phyloP scores from a whole-genome alignment of 2,113 vertebrate genomes.

The Tretioscincus oriximinensis region DNA sequence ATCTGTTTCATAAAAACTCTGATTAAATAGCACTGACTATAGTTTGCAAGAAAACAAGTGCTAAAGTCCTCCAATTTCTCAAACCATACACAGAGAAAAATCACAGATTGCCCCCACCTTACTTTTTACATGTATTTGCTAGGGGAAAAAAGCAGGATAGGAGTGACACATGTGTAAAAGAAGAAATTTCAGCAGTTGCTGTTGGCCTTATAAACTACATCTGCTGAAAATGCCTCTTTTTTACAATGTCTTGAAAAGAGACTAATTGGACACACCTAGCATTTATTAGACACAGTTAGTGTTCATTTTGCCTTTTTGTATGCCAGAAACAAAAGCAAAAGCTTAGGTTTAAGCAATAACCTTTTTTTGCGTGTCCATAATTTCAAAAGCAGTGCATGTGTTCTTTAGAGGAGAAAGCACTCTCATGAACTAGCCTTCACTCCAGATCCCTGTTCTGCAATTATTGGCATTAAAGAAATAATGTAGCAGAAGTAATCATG shows the following conservation, averaged over 20 bases:
- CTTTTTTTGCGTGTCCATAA: not conserved
- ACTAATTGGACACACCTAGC: no score
- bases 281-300: no score
- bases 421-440: slow-evolving; percentile 13
- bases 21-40: not conserved
- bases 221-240: no score
- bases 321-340: no score
- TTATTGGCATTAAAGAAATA: slow-evolving; percentile 12
- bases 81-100: not conserved
- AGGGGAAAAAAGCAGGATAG: no score
- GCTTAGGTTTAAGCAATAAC: not conserved
- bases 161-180: no score
- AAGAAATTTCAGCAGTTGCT: no score
- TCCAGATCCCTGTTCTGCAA: not conserved
- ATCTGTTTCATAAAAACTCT: not conserved
- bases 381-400: not conserved
- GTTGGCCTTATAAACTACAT: no score
- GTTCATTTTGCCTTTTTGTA: no score
- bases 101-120: not conserved
- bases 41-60: not conserved
- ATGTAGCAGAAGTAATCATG: not conserved
- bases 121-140: not conserved
- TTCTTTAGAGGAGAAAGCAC: not conserved
- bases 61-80: not conserved
- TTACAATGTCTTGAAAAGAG: no score